phyloP scores from a whole-genome alignment of 2,113 vertebrate genomes.

The Urocolius indicus region DNA sequence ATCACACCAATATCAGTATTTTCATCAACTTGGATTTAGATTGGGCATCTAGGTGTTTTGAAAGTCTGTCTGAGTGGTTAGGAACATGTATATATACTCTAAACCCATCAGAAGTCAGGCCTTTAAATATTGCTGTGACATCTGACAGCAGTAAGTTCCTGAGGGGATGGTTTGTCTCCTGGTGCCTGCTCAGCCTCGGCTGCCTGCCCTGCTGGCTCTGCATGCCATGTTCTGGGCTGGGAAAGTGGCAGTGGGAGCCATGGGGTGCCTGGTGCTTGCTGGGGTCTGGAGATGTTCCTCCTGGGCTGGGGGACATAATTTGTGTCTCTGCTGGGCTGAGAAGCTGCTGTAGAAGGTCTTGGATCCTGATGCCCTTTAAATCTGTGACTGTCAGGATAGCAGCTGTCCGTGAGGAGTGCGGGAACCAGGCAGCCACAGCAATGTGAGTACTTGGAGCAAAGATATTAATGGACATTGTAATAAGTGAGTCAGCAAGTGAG shows the following conservation, averaged over 20 bases:
- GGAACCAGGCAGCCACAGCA: not conserved
- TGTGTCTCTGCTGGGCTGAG: not conserved
- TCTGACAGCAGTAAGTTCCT: fast-evolving
- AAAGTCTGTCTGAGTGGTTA: not conserved
- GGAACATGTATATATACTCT: not conserved
- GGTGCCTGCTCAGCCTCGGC: too few relatives aligned
- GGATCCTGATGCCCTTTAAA: not conserved
- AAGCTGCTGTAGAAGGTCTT: not conserved
- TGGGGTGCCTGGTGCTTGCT: fast-evolving
- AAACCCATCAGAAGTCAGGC: not conserved
- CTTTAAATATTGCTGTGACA: fast-evolving
- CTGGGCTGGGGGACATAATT: fast-evolving
- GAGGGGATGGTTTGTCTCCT: not conserved
- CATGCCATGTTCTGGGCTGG: fast-evolving
- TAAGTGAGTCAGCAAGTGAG: not conserved
- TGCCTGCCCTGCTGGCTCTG: fast-evolving
- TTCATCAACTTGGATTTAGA: not conserved
- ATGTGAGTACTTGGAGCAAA: not conserved
- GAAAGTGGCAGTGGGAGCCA: not conserved
- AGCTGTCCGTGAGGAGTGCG: not conserved
- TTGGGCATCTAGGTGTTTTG: not conserved
- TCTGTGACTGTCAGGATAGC: not conserved
- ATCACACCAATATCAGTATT: not conserved
- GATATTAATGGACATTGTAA: not conserved
- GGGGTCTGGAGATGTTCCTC: not conserved